phyloP scores from a whole-genome alignment of 2,888 invertebrate species.

The Chrysolina oricalcia region DNA sequence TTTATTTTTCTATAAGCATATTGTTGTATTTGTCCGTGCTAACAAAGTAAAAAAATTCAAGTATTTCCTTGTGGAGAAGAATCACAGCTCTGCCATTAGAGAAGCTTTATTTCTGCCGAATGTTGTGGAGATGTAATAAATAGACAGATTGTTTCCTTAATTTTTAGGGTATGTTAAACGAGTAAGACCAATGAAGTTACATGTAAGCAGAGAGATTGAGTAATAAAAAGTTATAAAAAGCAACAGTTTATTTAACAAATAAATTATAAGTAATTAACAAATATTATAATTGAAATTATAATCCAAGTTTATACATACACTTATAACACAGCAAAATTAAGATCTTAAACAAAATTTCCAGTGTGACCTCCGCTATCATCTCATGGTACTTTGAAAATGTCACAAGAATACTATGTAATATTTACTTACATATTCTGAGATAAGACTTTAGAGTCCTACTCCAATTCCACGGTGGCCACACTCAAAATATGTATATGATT shows the following conservation, averaged over 20 bases:
- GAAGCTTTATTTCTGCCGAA: too few species aligned
- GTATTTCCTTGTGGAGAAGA: too few species aligned
- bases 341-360: not conserved
- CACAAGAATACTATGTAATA: not conserved
- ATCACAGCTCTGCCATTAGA: too few species aligned
- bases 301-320: constrained; percentile 45
- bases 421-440: too few species aligned
- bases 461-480: not conserved
- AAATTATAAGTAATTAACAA: constrained; percentile 47
- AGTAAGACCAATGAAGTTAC: too few species aligned
- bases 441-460: not conserved
- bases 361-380: not conserved
- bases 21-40: too few species aligned
- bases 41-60: too few species aligned
- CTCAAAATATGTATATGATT: not conserved
- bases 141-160: too few species aligned
- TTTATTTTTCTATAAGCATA: too few species aligned
- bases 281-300: constrained; percentile 34
- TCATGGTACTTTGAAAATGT: not conserved
- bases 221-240: constrained; percentile 43
- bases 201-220: not conserved
- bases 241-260: constrained; percentile 52
- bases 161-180: too few species aligned
- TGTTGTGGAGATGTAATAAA: too few species aligned
- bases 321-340: constrained; percentile 43